phyloP scores from a whole-genome alignment of 2,113 vertebrate species.

The Misgurnus anguillicaudatus region DNA sequence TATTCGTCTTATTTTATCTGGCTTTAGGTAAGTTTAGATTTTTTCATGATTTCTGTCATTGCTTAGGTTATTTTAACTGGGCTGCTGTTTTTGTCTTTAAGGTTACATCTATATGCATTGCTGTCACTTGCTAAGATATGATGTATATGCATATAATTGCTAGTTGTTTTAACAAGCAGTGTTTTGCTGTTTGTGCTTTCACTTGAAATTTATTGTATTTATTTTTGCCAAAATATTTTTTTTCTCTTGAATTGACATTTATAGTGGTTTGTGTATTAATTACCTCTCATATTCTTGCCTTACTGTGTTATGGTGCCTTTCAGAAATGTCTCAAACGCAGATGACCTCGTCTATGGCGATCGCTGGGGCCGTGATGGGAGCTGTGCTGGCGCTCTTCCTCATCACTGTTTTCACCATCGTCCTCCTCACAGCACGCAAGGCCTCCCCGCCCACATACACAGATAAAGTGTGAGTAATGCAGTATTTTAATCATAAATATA shows the following conservation, averaged over 20 bases:
- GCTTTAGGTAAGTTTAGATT: background rate
- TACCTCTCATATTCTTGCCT: conserved; percentile 13
- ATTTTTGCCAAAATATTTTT: conserved; percentile 9
- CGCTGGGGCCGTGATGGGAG: conserved; percentile 89
- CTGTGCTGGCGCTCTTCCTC: conserved; percentile 91
- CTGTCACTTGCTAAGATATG: conserved; percentile 8
- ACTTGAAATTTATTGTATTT: background rate
- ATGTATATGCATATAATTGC: background rate
- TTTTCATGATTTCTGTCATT: background rate
- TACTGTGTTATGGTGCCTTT: conserved; percentile 45
- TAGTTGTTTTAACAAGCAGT: background rate
- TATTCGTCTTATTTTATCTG: background rate
- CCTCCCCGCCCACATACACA: conserved; percentile 59
- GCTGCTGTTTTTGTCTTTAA: background rate
- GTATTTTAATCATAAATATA: background rate
- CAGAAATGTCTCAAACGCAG: conserved; percentile 75
- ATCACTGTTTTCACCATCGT: conserved; percentile 86
- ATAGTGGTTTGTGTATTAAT: conserved; percentile 20
- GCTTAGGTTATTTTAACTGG: background rate
- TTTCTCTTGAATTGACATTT: background rate
- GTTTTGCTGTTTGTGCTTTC: background rate
- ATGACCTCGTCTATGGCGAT: conserved; percentile 86
- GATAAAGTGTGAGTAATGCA: conserved; percentile 76
- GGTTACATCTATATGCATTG: background rate
- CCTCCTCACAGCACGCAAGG: conserved; percentile 82